These are phyloP conservation scores for Endotricha flammealis DNA, from an alignment of 2,888 invertebrate species.

Conservation along the genomic window DNA sequence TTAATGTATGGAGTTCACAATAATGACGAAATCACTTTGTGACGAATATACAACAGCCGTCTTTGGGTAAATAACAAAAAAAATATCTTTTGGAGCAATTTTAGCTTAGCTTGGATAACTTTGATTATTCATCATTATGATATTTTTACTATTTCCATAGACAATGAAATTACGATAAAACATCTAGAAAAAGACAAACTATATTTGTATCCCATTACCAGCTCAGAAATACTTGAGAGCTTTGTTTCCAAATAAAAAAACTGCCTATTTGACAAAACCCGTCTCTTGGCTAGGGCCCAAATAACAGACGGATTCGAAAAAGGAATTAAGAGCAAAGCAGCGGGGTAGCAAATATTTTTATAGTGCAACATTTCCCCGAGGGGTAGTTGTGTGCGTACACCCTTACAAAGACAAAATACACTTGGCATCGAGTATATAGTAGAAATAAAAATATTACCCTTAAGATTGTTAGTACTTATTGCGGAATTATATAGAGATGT, in stretches of 20 bases:
- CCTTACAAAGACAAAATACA: slow-evolving; percentile 45
- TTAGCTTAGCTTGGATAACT: no score
- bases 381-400: slow-evolving; percentile 25
- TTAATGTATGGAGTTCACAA: no score
- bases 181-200: no score
- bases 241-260: slow-evolving; percentile 5
- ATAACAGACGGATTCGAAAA: slow-evolving; percentile 39
- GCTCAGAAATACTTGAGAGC: not conserved
- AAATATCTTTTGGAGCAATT: no score
- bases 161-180: no score
- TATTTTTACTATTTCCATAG: no score
- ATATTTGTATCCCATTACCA: not conserved
- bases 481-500: slow-evolving; percentile 25
- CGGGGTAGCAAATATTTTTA: slow-evolving; percentile 38
- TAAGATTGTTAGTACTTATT: slow-evolving; percentile 31
- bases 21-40: no score
- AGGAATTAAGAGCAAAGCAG: slow-evolving; percentile 31
- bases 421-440: slow-evolving; percentile 49
- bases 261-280: slow-evolving; percentile 10
- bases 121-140: no score
- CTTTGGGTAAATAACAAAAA: no score
- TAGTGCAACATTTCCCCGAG: slow-evolving; percentile 39
- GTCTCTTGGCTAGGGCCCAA: slow-evolving; percentile 8
- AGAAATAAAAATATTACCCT: slow-evolving; percentile 47
- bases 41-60: no score